Evolutionary conservation across 1,140 invertebrate genomes (phyloP).

Genomic region (Dendrolimus punctatus): DNA sequence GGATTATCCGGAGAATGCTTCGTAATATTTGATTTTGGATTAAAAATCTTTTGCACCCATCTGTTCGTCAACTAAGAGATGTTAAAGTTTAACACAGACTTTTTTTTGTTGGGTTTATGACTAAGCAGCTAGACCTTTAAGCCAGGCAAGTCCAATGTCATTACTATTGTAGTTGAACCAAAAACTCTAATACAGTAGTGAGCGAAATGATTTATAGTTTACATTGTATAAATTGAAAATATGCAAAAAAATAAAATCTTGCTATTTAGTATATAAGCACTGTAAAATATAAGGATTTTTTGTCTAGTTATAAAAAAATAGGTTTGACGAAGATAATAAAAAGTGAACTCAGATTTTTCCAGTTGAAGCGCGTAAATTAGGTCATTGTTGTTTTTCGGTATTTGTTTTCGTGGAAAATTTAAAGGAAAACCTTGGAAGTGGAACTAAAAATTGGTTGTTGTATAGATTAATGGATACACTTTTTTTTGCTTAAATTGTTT

Average conservation of each 20-base stretch:
- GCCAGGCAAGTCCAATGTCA: no score
- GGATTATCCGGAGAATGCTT: no score
- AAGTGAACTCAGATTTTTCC: not conserved
- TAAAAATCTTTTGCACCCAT: no score
- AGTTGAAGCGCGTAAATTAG: slow-evolving; percentile 1
- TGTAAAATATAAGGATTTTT: slow-evolving; percentile 16
- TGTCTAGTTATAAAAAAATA: not conserved
- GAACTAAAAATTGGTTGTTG: slow-evolving; percentile 15
- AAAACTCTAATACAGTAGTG: no score
- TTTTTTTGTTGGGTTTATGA: no score
- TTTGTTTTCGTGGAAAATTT: no score
- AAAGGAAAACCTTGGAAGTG: not conserved
- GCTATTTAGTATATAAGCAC: slow-evolving; percentile 33
- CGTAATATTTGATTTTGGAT: no score
- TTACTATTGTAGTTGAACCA: no score
- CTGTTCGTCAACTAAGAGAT: no score
- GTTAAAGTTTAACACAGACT: no score
- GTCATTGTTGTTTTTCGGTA: slow-evolving; percentile 3
- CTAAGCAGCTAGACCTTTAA: no score
- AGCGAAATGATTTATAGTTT: slow-evolving; percentile 7
- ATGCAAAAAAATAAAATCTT: slow-evolving; percentile 52
- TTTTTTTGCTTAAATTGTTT: slow-evolving; percentile 9
- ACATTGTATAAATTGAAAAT: slow-evolving; percentile 63
- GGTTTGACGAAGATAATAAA: no score
- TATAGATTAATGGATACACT: slow-evolving; percentile 12